These are phyloP conservation scores for Hemaris fuciformis DNA, from an alignment of 2,888 invertebrate species.

Conservation along the genomic window DNA sequence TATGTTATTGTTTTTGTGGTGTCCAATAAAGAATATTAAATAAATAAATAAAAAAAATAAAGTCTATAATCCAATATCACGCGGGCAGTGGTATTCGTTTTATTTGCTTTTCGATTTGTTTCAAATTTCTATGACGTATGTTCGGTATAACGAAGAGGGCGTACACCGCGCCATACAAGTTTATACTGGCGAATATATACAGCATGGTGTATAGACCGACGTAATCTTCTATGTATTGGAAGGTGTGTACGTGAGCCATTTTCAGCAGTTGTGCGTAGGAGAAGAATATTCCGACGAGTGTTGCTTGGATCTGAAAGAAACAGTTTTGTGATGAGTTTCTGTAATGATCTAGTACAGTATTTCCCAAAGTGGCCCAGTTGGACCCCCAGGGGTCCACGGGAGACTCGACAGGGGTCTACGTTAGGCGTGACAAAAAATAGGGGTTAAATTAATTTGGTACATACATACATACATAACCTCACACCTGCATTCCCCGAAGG, in stretches of 20 bases:
- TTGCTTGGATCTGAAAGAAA: conserved; percentile 59
- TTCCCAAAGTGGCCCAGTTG: no score
- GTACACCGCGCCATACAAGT: conserved; percentile 63
- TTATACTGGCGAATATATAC: conserved; percentile 61
- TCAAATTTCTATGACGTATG: conserved; percentile 47
- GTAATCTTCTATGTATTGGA: conserved; percentile 56
- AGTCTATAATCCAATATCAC: conserved; percentile 24
- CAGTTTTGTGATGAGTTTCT: background rate
- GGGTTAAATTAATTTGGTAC: no score
- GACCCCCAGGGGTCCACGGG: no score
- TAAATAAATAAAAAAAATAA: background rate
- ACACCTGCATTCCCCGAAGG: no score
- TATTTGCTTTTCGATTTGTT: conserved; percentile 60
- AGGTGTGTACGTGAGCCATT: conserved; percentile 55
- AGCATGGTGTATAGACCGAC: conserved; percentile 58
- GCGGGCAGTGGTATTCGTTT: conserved; percentile 58
- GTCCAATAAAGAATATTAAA: no score
- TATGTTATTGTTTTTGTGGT: no score
- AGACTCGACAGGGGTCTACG: no score
- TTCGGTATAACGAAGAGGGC: conserved; percentile 52
- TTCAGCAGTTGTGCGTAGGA: conserved; percentile 55
- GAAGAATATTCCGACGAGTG: conserved; percentile 48
- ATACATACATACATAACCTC: no score
- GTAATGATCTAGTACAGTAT: no score
- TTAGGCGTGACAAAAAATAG: no score